Base-by-base conservation (phyloP, 2,113 vertebrate species). In the Ochotona princeps region DNA sequence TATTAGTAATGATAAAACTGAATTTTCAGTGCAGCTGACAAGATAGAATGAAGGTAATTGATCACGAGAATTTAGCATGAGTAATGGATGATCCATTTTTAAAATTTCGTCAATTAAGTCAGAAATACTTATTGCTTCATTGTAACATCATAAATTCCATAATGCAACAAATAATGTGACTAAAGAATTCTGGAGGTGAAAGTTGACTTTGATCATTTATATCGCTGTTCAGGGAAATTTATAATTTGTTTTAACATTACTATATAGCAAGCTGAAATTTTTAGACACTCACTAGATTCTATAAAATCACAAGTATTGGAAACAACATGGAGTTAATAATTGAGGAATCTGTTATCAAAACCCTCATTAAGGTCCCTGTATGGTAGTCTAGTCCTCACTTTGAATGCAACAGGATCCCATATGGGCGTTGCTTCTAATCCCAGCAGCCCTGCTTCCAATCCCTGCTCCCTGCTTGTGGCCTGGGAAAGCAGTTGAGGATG, bases 91-190 rank as follows among this genome's bases (percentile, higher is more conserved):
- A 30, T 73, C 67, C 94, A 17, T 92, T 93, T 94, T 47, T 63
- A 90, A 95, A 93, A 90, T 85, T 92, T n/a, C 30, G 82, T 35
- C 74, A 94, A 97, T 87, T 93, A 82, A 93, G 88, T 93, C 81
- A 80, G 7, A 73, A 54, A 91, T 89, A 93, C 18, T 61, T 30
- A 84, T 23, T 67, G 28, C 69, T 81, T 90, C 51, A 82, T 84
- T 87, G 25, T 5, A 92, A 44, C 8, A 54, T 10, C 15, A 79
- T 44, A 76, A 94, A 74, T 69, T 87, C 47, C 14, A 91, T 74
- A 69, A 61, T 70, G 10, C 30, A 94, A 67, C 0, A 26, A 65
- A 75, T n/a, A 65, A 13, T 51, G 84, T 60, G 38, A 23, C 61
- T 72, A 74, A 92, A 86, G 35, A 57, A 32, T 32, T 6, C 35